These are phyloP conservation scores for Tenthredo amoena DNA, from an alignment of 2,888 invertebrate genomes.

Conservation along the genomic window DNA sequence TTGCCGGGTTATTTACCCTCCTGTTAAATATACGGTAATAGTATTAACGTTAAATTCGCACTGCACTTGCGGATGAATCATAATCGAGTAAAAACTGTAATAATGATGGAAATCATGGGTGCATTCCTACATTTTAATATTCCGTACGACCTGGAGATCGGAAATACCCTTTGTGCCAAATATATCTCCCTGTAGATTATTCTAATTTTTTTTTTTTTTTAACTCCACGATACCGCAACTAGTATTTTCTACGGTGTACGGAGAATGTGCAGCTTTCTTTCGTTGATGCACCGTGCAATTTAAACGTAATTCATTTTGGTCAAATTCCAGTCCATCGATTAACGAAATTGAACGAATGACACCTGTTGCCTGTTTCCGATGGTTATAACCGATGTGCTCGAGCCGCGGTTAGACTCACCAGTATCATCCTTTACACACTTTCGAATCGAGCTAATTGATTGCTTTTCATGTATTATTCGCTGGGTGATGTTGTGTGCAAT, in stretches of 20 bases:
- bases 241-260: not conserved
- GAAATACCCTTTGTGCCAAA: constrained; percentile 10
- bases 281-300: not conserved
- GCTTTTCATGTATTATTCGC: not conserved
- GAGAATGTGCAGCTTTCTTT: not conserved
- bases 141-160: constrained; percentile 27
- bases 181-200: not conserved
- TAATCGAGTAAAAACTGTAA: constrained; percentile 9
- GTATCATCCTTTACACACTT: constrained; percentile 21
- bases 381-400: constrained; percentile 35
- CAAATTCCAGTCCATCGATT: constrained; percentile 41
- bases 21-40: constrained; percentile 71
- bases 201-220: not conserved
- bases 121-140: not conserved
- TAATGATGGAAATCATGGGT: not conserved
- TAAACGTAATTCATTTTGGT: constrained; percentile 2
- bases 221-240: not conserved
- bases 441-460: constrained; percentile 7
- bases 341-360: constrained; percentile 40
- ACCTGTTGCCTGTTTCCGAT: constrained; percentile 46
- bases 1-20: constrained; percentile 66
- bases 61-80: constrained; percentile 9
- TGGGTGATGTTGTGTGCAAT: not conserved
- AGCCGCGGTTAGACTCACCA: constrained; percentile 1
- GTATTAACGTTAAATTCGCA: constrained; percentile 64